These are phyloP conservation scores for Bettongia penicillata DNA, from an alignment of 2,113 vertebrate genomes.

Conservation along the genomic window DNA sequence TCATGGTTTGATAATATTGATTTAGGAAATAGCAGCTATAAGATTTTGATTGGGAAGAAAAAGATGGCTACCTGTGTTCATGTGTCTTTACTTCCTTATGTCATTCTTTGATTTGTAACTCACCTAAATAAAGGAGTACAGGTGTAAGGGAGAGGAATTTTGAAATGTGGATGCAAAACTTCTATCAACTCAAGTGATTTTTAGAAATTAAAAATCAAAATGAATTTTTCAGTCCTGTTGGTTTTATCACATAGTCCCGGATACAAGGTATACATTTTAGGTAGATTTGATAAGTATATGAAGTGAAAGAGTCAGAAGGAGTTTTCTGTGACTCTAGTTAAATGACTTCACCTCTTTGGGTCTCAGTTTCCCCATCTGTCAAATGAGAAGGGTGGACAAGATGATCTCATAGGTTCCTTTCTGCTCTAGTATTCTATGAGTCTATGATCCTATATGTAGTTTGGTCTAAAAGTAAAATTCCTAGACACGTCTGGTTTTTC, in stretches of 20 bases:
- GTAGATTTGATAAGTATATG: not conserved
- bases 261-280: not conserved
- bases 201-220: constrained; percentile 43
- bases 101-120: constrained; percentile 2
- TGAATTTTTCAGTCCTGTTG: constrained; percentile 9
- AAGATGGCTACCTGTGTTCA: not conserved
- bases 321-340: not conserved
- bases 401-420: not conserved
- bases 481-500: not conserved
- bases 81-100: not conserved
- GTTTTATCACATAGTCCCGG: not conserved
- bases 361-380: not conserved
- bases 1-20: not conserved
- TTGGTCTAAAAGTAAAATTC: not conserved
- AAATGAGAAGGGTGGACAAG: constrained; percentile 2
- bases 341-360: not conserved
- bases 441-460: not conserved
- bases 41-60: not conserved
- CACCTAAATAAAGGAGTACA: constrained; percentile 8
- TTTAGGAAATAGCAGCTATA: not conserved
- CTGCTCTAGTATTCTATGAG: not conserved
- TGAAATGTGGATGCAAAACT: constrained; percentile 8
- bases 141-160: not conserved
- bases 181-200: constrained; percentile 6
- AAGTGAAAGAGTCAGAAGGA: not conserved